Conservation (phyloP, 30 jellyfish, hydroid and myxozoan genomes). For the Aurelia aurita complex sp. Pacific region DNA sequence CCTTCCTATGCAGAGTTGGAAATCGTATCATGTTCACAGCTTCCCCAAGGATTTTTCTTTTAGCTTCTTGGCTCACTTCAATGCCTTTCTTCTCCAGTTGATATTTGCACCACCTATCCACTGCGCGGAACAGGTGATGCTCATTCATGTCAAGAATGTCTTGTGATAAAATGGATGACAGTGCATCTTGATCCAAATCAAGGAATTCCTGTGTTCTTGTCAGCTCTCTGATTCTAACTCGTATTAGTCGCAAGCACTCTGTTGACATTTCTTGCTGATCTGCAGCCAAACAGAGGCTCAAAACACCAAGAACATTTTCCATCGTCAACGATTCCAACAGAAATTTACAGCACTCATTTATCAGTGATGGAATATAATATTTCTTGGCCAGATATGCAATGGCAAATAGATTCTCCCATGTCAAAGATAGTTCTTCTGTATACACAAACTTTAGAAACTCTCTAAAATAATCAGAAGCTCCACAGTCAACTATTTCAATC, state of each 20-base stretch:
- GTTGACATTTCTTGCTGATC: constrained; percentile 5
- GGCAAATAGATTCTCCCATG: constrained; percentile 21
- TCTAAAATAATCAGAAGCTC: background rate
- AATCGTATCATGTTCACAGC: background rate
- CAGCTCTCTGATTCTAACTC: constrained; percentile 5
- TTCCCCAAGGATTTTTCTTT: constrained; percentile 11
- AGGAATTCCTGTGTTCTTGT: constrained; percentile 16
- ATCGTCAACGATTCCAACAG: background rate
- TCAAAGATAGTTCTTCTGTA: background rate
- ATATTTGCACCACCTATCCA: constrained; percentile 17
- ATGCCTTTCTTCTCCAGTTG: background rate
- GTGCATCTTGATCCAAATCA: background rate
- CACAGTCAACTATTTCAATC: constrained; percentile 25
- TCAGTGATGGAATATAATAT: background rate
- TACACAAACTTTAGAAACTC: constrained; percentile 1
- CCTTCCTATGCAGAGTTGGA: background rate
- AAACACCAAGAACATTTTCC: constrained; percentile 8
- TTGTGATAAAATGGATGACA: background rate
- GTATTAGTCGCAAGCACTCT: constrained; percentile 4
- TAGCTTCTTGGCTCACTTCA: background rate
- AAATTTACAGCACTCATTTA: background rate
- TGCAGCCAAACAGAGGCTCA: background rate
- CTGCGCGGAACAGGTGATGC: constrained; percentile 1
- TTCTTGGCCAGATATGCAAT: constrained; percentile 15
- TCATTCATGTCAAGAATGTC: background rate